phyloP scores from a whole-genome alignment of 2,888 invertebrate species.

The Lycophotia porphyrea region DNA sequence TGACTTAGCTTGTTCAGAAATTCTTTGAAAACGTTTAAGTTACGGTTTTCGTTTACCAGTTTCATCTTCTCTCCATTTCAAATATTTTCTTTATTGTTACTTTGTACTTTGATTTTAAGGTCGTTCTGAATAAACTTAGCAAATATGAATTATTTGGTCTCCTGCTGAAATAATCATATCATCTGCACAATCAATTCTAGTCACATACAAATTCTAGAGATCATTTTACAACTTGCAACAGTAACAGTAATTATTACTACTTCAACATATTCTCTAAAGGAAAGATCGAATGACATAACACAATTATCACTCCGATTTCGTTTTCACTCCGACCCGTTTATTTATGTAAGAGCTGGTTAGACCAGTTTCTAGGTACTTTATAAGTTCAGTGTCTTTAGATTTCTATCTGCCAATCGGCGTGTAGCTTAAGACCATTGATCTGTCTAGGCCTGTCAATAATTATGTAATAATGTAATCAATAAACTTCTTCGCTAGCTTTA shows the following conservation, averaged over 20 bases:
- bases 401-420: slow-evolving; percentile 48
- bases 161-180: neutral
- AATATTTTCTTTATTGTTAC: neutral
- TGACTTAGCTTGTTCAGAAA: slow-evolving; percentile 24
- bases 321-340: slow-evolving; percentile 61
- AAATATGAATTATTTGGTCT: neutral
- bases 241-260: neutral
- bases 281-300: slow-evolving; percentile 53
- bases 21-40: slow-evolving; percentile 20
- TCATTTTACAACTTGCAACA: neutral
- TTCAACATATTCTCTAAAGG: slow-evolving; percentile 11
- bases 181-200: slow-evolving; percentile 1
- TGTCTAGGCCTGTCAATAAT: slow-evolving; percentile 33
- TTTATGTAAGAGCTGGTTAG: slow-evolving; percentile 59
- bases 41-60: slow-evolving; percentile 5
- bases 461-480: slow-evolving; percentile 31
- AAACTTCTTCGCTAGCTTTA: slow-evolving; percentile 8
- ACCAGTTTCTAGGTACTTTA: slow-evolving; percentile 56
- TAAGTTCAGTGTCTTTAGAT: slow-evolving; percentile 61
- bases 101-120: neutral
- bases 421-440: slow-evolving; percentile 46
- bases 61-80: neutral
- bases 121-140: neutral
- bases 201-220: neutral
- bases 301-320: slow-evolving; percentile 42